A percentile compares a stretch with the other conserved stretches of the same genome.
These are phyloP conservation scores for Molorchus minor DNA, from an alignment of 2,888 invertebrate genomes.

Conservation along the genomic window DNA sequence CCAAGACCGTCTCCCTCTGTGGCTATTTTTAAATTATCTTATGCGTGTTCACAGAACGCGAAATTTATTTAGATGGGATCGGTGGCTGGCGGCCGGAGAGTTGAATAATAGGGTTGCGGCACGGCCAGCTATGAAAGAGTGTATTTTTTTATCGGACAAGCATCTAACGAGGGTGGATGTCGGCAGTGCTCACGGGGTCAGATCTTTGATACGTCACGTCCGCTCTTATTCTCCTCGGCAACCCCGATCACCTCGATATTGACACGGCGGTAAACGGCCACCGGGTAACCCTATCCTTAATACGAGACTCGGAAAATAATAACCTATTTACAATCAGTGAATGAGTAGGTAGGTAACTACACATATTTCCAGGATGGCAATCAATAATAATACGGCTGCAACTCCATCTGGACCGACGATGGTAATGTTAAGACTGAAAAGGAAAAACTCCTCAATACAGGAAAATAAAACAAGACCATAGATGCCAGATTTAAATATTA, in stretches of 20 bases:
- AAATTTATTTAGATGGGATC: conserved; percentile 32
- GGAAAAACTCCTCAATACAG: no score
- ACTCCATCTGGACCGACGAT: no score
- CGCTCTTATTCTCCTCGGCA: conserved; percentile 47
- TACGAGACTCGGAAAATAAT: conserved; percentile 10
- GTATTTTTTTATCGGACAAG: conserved; percentile 57
- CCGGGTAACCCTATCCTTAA: conserved; percentile 21
- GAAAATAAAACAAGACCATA: no score
- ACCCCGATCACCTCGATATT: conserved; percentile 51
- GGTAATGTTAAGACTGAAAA: no score
- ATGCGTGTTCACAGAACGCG: conserved; percentile 43
- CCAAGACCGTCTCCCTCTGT: conserved; percentile 21
- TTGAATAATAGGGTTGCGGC: conserved; percentile 10
- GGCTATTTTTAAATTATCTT: conserved; percentile 45
- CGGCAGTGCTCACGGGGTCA: conserved; percentile 51
- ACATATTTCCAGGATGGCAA: no score
- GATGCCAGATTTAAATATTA: no score
- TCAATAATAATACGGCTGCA: no score
- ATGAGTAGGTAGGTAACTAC: no score
- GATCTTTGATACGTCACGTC: conserved; percentile 62
- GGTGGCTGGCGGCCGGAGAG: conserved; percentile 9
- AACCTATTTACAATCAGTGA: no score
- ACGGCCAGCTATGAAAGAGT: conserved; percentile 41
- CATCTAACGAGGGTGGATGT: conserved; percentile 55
- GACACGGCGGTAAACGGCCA: conserved; percentile 45